phyloP scores from a whole-genome alignment of 2,888 invertebrate genomes.

The Dolichopus griseipennis region DNA sequence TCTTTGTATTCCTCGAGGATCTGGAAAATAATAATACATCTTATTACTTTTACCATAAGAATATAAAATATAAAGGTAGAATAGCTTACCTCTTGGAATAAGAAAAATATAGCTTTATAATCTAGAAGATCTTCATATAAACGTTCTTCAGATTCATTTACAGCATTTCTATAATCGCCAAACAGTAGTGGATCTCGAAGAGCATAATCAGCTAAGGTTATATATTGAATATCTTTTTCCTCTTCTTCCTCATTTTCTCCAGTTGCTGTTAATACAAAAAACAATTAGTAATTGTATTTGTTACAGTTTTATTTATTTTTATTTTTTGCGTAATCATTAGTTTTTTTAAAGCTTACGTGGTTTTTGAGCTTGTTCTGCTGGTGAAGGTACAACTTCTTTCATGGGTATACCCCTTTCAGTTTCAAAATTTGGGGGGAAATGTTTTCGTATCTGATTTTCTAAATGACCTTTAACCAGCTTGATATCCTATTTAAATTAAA shows the following conservation, averaged over 20 bases:
- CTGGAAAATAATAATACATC: slow-evolving; percentile 37
- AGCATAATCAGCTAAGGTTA: slow-evolving; percentile 53
- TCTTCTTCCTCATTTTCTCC: not conserved
- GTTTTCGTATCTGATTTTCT: slow-evolving; percentile 50
- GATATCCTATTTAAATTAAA: slow-evolving; percentile 53
- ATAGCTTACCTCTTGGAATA: slow-evolving; percentile 69
- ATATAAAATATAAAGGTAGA: no score
- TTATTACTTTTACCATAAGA: no score
- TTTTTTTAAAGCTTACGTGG: not conserved
- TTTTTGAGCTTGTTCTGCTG: not conserved
- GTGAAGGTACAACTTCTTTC: slow-evolving; percentile 21
- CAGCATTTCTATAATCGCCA: slow-evolving; percentile 81
- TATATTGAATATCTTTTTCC: slow-evolving; percentile 21
- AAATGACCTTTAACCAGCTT: slow-evolving; percentile 53
- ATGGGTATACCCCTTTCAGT: slow-evolving; percentile 31
- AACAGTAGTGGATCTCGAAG: slow-evolving; percentile 75
- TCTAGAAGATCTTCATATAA: slow-evolving; percentile 84
- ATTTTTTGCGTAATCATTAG: no score
- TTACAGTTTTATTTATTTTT: no score
- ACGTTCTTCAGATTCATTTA: slow-evolving; percentile 68
- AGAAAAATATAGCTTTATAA: slow-evolving; percentile 76
- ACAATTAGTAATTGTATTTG: no score
- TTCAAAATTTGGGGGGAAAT: slow-evolving; percentile 35
- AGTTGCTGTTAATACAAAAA: not conserved
- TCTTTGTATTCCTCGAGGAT: slow-evolving; percentile 82